Evolutionary conservation across 2,113 vertebrate species (phyloP), one percentile per base, ranked within the genome.

Genomic region (Epinephelus cyanopodus): DNA sequence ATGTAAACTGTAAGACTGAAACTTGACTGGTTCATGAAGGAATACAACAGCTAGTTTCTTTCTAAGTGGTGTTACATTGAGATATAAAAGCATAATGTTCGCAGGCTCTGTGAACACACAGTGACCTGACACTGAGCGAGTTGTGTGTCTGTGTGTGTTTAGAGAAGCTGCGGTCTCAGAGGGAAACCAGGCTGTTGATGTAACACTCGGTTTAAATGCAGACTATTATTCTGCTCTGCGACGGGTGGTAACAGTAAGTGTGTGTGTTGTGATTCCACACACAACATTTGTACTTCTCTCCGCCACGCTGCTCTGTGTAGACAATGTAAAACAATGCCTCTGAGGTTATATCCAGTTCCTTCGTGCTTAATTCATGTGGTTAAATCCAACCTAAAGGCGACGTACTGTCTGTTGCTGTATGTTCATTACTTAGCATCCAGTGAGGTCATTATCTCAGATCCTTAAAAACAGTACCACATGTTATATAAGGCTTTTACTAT

Each of bases 131-230:
- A 45, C 11, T 45, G 42, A 45, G 42, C 42, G 11, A 45, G 42
- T 45, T 11, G 5, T 69, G 21, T 57, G 64, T 70, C 15, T 29
- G 27, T 50, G 17, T 74, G 53, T 72, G 53, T 27, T 27, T 5
- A 6, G 25, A 33, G 21, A 56, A 27, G 3, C 45, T 17, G 52
- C 52, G 45, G 29, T 42, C 21, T 50, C 29, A 19, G 72, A 62
- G 52, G 57, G 39, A 68, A 57, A 69, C 23, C 15, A 23, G 53
- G 53, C 9, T 0, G 21, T 54, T 81, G 57, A 69, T 80, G 23
- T 64, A 65, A 69, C 62, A 33, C 53, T 37, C 6, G 12, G 33
- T 23, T 56, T 67, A 56, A 37, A 80, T 65, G 27, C 39, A 17
- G 25, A 48, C 9, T 15, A 45, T 74, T 70, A 76, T 39, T 82